Conservation (phyloP, 2,797 vertebrate species). For the Eurystomus glaucurus region DNA sequence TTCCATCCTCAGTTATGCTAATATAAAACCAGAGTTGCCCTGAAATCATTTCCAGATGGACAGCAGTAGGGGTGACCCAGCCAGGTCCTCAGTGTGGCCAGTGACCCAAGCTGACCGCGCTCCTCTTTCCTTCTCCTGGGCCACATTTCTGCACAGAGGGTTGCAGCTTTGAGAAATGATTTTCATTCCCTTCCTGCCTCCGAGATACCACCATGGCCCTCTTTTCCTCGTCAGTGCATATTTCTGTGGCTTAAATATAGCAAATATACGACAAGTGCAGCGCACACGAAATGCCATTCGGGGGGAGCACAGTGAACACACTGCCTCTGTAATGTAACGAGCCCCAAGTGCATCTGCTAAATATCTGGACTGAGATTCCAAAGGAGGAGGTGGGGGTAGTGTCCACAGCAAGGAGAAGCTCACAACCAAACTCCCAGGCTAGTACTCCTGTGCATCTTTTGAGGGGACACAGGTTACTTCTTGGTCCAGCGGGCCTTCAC, state of each 20-base stretch:
- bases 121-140: background rate
- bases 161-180: background rate
- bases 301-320: slow-evolving; percentile 13
- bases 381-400: background rate
- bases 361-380: slow-evolving; percentile 31
- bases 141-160: background rate
- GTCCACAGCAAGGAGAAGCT: background rate
- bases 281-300: slow-evolving; percentile 40
- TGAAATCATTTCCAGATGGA: background rate
- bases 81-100: rapidly evolving
- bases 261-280: slow-evolving; percentile 64
- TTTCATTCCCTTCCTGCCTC: slow-evolving; percentile 24
- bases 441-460: background rate
- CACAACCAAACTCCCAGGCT: background rate
- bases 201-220: background rate
- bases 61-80: background rate
- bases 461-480: background rate
- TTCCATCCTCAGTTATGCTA: background rate
- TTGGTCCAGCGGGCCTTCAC: background rate
- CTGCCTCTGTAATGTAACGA: slow-evolving; percentile 33
- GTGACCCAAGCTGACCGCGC: rapidly evolving
- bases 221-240: background rate
- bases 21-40: background rate
- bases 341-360: slow-evolving; percentile 37
- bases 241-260: slow-evolving; percentile 73